A percentile compares a stretch with the other conserved stretches of the same genome.
These are phyloP conservation scores for Panonychus citri DNA, from an alignment of 1,140 invertebrate genomes.

Conservation along the genomic window DNA sequence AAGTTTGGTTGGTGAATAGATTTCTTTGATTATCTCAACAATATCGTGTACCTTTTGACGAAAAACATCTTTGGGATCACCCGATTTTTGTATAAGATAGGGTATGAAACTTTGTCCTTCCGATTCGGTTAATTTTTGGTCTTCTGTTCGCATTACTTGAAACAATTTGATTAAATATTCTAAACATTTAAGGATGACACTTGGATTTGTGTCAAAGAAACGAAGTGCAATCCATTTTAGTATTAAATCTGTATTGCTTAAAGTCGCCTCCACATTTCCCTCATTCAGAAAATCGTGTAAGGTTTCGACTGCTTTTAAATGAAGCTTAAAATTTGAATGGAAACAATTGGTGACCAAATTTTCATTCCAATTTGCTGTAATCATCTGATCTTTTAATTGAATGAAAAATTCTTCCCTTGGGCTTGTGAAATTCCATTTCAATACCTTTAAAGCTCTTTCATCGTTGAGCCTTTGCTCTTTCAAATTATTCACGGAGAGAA, in stretches of 20 bases:
- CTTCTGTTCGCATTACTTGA: constrained; percentile 43
- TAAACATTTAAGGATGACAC: constrained; percentile 74
- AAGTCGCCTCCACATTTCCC: constrained; percentile 46
- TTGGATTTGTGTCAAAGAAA: constrained; percentile 96
- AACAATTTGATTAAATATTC: constrained; percentile 73
- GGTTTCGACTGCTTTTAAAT: constrained; percentile 80
- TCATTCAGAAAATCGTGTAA: constrained; percentile 40
- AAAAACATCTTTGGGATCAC: constrained; percentile 85
- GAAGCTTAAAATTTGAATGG: constrained; percentile 81
- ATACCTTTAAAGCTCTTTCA: constrained; percentile 61
- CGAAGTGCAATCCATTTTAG: constrained; percentile 85
- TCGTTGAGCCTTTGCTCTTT: constrained; percentile 77
- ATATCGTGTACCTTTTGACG: constrained; percentile 61
- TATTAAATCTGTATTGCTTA: constrained; percentile 77
- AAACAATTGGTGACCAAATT: constrained; percentile 71
- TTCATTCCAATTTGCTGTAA: constrained; percentile 57
- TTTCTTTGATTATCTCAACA: constrained; percentile 54
- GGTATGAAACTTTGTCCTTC: constrained; percentile 85
- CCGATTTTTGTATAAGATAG: constrained; percentile 73
- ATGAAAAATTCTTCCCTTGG: constrained; percentile 82
- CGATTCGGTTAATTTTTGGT: constrained; percentile 63
- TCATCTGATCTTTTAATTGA: constrained; percentile 72
- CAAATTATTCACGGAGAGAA: constrained; percentile 54
- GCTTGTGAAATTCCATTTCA: constrained; percentile 90
- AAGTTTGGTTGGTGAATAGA: constrained; percentile 72